Evolutionary conservation across 2,888 invertebrate genomes (phyloP).

Genomic region (Nemapogon koenigi): DNA sequence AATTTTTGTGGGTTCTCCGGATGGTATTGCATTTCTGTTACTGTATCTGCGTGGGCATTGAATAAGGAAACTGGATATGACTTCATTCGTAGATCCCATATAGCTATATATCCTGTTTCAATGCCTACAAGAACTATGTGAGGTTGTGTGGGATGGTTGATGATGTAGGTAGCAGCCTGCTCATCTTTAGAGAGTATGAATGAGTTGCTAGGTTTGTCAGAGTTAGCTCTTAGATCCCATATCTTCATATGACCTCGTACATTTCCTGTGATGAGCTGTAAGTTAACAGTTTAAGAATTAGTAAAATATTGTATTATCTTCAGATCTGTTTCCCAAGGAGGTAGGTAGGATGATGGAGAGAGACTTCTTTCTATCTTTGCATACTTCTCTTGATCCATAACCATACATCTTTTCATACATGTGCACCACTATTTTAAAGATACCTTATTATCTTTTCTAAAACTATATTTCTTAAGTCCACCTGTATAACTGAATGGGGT

Average conservation of each 20-base stretch:
- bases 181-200: constrained; percentile 79
- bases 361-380: too few species aligned
- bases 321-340: too few species aligned
- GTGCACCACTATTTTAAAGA: too few species aligned
- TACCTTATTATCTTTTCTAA: too few species aligned
- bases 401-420: too few species aligned
- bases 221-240: constrained; percentile 78
- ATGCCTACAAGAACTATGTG: constrained; percentile 85
- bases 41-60: constrained; percentile 76
- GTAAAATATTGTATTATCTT: too few species aligned
- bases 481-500: too few species aligned
- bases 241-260: constrained; percentile 89
- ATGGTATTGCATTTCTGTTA: constrained; percentile 89
- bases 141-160: constrained; percentile 86
- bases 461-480: too few species aligned
- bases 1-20: constrained; percentile 84
- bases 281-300: constrained; percentile 12
- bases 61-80: constrained; percentile 83
- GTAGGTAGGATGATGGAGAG: too few species aligned
- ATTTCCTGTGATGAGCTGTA: constrained; percentile 81
- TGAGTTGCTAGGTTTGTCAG: constrained; percentile 69
- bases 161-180: constrained; percentile 76
- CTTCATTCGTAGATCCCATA: constrained; percentile 90
- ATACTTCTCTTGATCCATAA: too few species aligned
- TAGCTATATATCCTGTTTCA: constrained; percentile 84